phyloP scores from a whole-genome alignment of 2,113 vertebrate genomes.

The Geococcyx californianus region DNA sequence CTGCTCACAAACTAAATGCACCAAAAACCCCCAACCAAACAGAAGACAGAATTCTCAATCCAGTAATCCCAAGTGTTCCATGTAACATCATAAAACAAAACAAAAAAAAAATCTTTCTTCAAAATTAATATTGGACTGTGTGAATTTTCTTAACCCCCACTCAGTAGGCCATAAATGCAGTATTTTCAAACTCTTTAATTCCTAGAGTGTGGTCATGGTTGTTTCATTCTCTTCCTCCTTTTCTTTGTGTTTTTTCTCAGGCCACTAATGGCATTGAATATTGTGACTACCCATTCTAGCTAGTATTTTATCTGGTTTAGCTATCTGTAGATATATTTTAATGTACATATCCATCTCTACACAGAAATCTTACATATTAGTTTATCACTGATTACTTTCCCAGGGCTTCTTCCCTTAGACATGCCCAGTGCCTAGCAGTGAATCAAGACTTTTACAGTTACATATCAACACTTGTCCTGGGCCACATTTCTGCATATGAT shows the following conservation, averaged over 20 bases:
- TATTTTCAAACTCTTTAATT: neutral
- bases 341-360: neutral
- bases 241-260: neutral
- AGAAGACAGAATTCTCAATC: neutral
- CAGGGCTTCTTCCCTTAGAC: neutral
- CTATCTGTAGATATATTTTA: neutral
- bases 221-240: neutral
- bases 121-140: neutral
- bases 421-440: neutral
- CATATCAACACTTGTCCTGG: neutral
- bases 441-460: neutral
- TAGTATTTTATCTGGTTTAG: neutral
- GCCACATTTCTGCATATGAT: fast-evolving
- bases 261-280: neutral
- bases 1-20: neutral
- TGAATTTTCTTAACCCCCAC: neutral
- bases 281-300: neutral
- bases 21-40: neutral
- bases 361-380: neutral
- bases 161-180: neutral
- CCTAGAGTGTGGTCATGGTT: neutral
- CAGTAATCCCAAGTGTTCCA: neutral
- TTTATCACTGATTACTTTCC: neutral
- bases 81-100: neutral
- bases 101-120: neutral